phyloP scores from a whole-genome alignment of 92 coral and sea anemone species.

The Porites cylindrica region DNA sequence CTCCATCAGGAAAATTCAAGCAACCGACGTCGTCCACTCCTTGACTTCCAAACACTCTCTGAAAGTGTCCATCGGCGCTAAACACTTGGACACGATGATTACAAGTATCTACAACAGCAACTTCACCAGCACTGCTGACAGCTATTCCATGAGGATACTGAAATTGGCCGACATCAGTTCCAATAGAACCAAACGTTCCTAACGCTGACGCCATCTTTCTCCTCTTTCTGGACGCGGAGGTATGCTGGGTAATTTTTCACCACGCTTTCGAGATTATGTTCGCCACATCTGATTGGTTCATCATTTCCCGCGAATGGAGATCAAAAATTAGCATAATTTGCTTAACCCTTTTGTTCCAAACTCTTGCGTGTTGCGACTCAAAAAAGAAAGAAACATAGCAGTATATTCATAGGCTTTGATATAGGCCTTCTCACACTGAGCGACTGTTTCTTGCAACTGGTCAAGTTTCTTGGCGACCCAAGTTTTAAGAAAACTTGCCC shows the following conservation, averaged over 20 bases:
- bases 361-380: too few species aligned
- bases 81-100: conserved; percentile 64
- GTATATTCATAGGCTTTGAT: too few species aligned
- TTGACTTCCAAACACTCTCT: conserved; percentile 56
- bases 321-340: too few species aligned
- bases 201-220: conserved; percentile 45
- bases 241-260: conserved; percentile 17
- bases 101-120: conserved; percentile 68
- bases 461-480: too few species aligned
- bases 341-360: too few species aligned
- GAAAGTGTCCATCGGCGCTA: conserved; percentile 49
- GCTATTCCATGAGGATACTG: conserved; percentile 60
- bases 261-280: conserved; percentile 31
- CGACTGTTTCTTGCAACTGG: too few species aligned
- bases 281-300: conserved; percentile 26
- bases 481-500: too few species aligned
- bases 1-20: conserved; percentile 68
- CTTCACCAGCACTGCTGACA: conserved; percentile 55
- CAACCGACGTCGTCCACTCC: conserved; percentile 46
- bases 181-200: conserved; percentile 40
- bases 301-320: conserved; percentile 37
- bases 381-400: too few species aligned
- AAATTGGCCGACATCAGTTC: conserved; percentile 42
- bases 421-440: too few species aligned
- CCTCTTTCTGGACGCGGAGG: neutral